Conservation (phyloP, 2,888 invertebrate genomes). For the Cistogaster globosa region DNA sequence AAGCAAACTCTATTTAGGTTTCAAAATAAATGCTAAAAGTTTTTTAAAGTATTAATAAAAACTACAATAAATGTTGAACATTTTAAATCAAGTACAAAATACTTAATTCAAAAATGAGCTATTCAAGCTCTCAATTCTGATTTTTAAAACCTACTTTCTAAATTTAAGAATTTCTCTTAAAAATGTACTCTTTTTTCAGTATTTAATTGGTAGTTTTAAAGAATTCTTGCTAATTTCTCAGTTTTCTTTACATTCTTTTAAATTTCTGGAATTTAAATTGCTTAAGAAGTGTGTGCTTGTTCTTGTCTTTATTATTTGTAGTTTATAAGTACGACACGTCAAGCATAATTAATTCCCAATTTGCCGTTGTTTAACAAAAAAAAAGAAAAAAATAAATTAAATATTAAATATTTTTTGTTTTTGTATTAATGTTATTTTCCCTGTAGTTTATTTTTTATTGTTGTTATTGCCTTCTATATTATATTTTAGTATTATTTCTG, state of each 20-base stretch:
- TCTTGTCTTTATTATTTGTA: constrained; percentile 66
- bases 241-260: constrained; percentile 9
- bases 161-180: no score
- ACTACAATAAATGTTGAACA: no score
- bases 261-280: constrained; percentile 12
- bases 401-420: constrained; percentile 15
- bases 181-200: no score
- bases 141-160: no score
- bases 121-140: no score
- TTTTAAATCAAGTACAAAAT: no score
- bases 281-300: constrained; percentile 56
- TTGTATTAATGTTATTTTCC: constrained; percentile 50
- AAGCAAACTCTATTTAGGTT: no score
- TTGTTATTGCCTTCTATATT: constrained; percentile 1
- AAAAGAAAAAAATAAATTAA: neutral
- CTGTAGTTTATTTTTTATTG: constrained; percentile 39
- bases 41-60: no score
- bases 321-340: constrained; percentile 71
- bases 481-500: constrained; percentile 28
- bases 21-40: no score
- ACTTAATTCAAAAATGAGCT: no score
- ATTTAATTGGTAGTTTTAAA: no score
- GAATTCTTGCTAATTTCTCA: neutral
- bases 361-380: constrained; percentile 61
- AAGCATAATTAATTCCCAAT: constrained; percentile 72